Evolutionary conservation across 2,113 vertebrate species (phyloP).

Genomic region (Rhinoptilus africanus): DNA sequence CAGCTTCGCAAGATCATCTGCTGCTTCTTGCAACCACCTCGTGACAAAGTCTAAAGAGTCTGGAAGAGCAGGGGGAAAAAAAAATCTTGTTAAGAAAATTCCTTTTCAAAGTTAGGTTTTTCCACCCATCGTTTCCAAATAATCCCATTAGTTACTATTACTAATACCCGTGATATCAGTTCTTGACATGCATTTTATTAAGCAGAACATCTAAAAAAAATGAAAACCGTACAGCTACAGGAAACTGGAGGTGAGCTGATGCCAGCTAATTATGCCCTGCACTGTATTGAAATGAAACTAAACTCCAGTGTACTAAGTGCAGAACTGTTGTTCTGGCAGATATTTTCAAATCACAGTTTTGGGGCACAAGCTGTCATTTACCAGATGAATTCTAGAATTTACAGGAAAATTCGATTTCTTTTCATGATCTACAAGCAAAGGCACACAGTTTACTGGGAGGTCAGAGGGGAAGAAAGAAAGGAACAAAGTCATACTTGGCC

Average conservation of each 20-base stretch:
- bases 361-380: background rate
- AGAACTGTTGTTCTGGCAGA: background rate
- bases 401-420: background rate
- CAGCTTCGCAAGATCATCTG: conserved; percentile 69
- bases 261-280: background rate
- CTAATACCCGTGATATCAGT: background rate
- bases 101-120: background rate
- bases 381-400: background rate
- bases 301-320: background rate
- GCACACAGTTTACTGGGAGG: conserved; percentile 7
- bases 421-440: conserved; percentile 18
- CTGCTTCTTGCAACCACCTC: conserved; percentile 88
- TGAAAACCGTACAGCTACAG: background rate
- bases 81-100: background rate
- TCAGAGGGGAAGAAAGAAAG: conserved; percentile 55
- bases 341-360: background rate
- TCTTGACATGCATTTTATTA: conserved; percentile 15
- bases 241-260: background rate
- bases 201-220: background rate
- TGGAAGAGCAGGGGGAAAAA: conserved; percentile 38
- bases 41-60: conserved; percentile 91
- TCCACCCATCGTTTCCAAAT: background rate
- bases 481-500: conserved; percentile 84
- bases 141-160: background rate
- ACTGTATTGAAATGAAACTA: background rate